Percentiles rank a stretch among this genome's conserved stretches.
These are phyloP conservation scores for Eulithis prunata DNA, from an alignment of 2,888 invertebrate genomes.

Conservation along the genomic window DNA sequence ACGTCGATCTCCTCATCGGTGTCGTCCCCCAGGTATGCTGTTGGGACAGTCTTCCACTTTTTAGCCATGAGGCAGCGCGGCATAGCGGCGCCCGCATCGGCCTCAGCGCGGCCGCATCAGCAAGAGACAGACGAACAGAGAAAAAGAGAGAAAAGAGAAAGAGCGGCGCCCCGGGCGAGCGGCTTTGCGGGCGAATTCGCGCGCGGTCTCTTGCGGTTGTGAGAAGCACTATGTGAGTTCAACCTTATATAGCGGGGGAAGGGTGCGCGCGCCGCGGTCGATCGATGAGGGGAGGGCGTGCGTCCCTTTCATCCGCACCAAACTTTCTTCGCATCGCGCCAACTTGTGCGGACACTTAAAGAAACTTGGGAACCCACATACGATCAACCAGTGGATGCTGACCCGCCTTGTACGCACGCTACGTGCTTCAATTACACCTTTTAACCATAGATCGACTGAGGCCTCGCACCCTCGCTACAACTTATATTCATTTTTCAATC, in stretches of 20 bases:
- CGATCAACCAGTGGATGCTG: constrained; percentile 74
- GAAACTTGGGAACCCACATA: constrained; percentile 54
- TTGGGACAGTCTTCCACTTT: constrained; percentile 93
- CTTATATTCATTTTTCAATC: background rate
- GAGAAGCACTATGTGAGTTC: constrained; percentile 69
- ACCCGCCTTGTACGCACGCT: constrained; percentile 44
- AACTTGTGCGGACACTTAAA: constrained; percentile 71
- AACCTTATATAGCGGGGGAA: constrained; percentile 75
- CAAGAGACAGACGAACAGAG: constrained; percentile 82
- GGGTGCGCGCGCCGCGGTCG: constrained; percentile 77
- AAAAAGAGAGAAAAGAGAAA: constrained; percentile 81
- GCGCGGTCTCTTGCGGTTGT: constrained; percentile 85
- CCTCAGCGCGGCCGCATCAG: constrained; percentile 82
- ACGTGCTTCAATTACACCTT: constrained; percentile 29
- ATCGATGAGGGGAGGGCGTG: constrained; percentile 67
- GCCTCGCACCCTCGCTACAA: background rate
- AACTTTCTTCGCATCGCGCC: constrained; percentile 67
- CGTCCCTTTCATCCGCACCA: constrained; percentile 56
- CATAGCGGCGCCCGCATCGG: constrained; percentile 88
- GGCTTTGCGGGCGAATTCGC: constrained; percentile 76
- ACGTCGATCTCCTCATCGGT: constrained; percentile 93
- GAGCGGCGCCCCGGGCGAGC: constrained; percentile 83
- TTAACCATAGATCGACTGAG: constrained; percentile 6
- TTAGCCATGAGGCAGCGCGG: constrained; percentile 98
- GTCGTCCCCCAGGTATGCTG: constrained; percentile 86